These are phyloP conservation scores for Eira barbara DNA, from an alignment of 2,113 vertebrate species.

Conservation along the genomic window DNA sequence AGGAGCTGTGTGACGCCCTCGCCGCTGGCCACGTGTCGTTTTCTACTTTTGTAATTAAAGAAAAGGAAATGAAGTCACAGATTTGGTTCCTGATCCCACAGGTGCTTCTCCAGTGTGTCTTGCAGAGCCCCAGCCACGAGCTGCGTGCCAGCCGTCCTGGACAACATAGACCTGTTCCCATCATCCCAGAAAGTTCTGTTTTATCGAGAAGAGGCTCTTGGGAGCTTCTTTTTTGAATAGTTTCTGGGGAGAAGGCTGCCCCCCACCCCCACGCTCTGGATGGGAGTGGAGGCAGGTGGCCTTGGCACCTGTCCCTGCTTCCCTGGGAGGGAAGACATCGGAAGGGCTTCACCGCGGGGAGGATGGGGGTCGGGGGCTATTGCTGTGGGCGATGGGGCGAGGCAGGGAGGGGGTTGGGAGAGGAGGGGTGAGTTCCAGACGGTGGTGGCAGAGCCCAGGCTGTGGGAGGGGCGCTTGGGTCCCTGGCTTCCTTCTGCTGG, in stretches of 20 bases:
- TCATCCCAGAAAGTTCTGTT: background rate
- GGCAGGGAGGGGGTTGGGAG: background rate
- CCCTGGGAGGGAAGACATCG: background rate
- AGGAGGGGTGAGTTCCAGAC: background rate
- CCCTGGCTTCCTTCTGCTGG: background rate
- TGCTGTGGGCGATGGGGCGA: background rate
- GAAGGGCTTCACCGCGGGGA: rapidly evolving
- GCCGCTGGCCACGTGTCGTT: rapidly evolving
- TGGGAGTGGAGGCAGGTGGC: background rate
- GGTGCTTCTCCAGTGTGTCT: background rate
- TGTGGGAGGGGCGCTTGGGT: background rate
- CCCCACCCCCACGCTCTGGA: background rate
- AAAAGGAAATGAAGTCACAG: background rate
- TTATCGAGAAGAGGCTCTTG: background rate
- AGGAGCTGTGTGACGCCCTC: rapidly evolving
- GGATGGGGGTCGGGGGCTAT: background rate
- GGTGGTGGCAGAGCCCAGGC: background rate
- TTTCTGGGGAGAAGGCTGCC: background rate
- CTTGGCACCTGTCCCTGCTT: rapidly evolving
- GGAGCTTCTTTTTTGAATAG: background rate
- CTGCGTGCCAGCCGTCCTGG: rapidly evolving
- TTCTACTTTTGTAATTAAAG: background rate
- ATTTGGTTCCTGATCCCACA: background rate
- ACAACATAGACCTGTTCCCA: rapidly evolving
- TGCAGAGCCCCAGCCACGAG: background rate